Evolutionary conservation across 2,797 vertebrate species (phyloP).

Genomic region (Decapterus maruadsi): DNA sequence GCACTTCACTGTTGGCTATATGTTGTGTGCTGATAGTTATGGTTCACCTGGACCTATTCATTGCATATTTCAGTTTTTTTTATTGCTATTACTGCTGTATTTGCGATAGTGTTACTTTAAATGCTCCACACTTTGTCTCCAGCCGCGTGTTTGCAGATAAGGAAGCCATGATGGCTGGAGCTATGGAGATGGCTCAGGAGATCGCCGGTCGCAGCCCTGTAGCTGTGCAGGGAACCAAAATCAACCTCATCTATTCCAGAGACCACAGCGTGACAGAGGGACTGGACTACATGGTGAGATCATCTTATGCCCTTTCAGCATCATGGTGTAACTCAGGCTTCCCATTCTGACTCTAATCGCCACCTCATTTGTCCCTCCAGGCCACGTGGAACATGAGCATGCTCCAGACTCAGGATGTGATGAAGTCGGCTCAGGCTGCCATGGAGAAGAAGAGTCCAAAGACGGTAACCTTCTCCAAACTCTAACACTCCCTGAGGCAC

Average conservation of each 20-base stretch:
- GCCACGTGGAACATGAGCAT: conserved; percentile 95
- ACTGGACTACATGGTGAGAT: conserved; percentile 88
- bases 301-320: not conserved
- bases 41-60: no score
- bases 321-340: not conserved
- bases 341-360: not conserved
- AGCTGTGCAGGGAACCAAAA: conserved; percentile 91
- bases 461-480: conserved; percentile 85
- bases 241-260: conserved; percentile 90
- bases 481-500: conserved; percentile 72
- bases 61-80: no score
- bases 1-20: no score
- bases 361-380: conserved; percentile 65
- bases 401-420: conserved; percentile 91
- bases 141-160: conserved; percentile 92
- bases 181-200: conserved; percentile 87
- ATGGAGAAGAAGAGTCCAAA: conserved; percentile 89
- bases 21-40: no score
- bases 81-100: no score
- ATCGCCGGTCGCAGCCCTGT: conserved; percentile 91
- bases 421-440: conserved; percentile 88
- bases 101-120: not conserved
- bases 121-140: not conserved
- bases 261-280: conserved; percentile 88
- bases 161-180: conserved; percentile 84